Evolutionary conservation across 2,113 vertebrate species (phyloP).

Genomic region (Aegypius monachus): DNA sequence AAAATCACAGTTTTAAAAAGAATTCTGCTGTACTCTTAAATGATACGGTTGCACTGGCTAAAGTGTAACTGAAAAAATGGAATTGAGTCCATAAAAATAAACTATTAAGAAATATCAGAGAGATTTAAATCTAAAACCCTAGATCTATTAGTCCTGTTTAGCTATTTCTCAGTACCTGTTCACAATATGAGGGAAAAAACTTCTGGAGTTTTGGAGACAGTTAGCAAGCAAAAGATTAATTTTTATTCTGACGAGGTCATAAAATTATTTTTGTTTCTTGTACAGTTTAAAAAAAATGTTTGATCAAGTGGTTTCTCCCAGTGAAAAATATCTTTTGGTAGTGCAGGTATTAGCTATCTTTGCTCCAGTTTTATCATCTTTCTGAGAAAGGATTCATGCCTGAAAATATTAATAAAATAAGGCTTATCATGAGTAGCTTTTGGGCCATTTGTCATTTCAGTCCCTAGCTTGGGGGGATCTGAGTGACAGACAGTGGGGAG

Average conservation of each 20-base stretch:
- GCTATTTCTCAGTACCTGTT: neutral
- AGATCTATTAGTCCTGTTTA: neutral
- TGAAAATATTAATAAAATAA: constrained; percentile 53
- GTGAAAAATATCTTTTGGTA: neutral
- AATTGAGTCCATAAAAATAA: neutral
- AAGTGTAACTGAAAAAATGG: neutral
- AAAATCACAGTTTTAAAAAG: neutral
- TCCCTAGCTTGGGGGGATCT: neutral
- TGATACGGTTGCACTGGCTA: neutral
- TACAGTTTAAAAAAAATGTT: neutral
- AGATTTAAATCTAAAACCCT: neutral
- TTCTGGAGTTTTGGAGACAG: neutral
- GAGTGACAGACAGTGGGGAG: neutral
- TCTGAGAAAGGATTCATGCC: neutral
- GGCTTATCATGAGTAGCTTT: neutral
- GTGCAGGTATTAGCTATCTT: neutral
- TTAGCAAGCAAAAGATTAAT: neutral
- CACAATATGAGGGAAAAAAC: accelerated
- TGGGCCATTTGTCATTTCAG: constrained; percentile 10
- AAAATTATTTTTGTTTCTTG: neutral
- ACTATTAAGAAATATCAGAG: neutral
- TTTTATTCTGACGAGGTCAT: neutral
- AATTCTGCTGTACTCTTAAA: neutral
- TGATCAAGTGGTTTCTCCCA: neutral
- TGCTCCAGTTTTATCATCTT: neutral